phyloP scores from a whole-genome alignment of 2,797 vertebrate genomes.

The Urosaurus nigricauda region DNA sequence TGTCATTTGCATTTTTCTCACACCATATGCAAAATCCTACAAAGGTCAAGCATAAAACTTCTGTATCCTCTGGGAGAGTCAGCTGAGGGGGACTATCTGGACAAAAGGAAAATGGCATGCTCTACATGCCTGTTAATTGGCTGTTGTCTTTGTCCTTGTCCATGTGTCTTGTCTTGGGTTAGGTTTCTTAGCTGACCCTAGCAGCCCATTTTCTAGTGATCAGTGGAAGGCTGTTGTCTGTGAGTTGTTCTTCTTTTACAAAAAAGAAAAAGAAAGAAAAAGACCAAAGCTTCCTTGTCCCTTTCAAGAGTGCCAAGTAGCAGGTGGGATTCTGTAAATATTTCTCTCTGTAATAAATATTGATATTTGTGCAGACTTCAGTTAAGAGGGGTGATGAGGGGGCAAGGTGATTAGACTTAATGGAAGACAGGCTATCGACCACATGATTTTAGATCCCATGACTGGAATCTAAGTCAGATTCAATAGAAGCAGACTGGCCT shows the following conservation, averaged over 20 bases:
- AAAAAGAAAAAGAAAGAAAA: slow-evolving; percentile 43
- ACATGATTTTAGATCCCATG: neutral
- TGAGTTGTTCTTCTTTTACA: slow-evolving; percentile 64
- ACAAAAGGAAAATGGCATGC: slow-evolving; percentile 35
- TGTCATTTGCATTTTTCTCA: slow-evolving; percentile 24
- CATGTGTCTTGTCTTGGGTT: slow-evolving; percentile 34
- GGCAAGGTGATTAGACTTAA: slow-evolving; percentile 33
- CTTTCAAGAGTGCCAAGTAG: slow-evolving; percentile 64
- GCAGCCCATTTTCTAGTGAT: slow-evolving; percentile 24
- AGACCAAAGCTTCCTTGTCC: slow-evolving; percentile 74
- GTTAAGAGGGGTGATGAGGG: slow-evolving; percentile 48
- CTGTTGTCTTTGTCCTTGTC: slow-evolving; percentile 60
- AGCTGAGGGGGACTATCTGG: slow-evolving; percentile 40
- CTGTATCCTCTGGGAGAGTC: slow-evolving; percentile 30
- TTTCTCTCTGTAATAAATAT: slow-evolving; percentile 67
- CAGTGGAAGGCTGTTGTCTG: slow-evolving; percentile 59
- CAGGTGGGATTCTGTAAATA: slow-evolving; percentile 72
- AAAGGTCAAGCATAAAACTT: slow-evolving; percentile 14
- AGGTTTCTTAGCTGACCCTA: slow-evolving; percentile 51
- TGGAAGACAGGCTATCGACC: slow-evolving; percentile 37
- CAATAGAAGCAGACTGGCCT: neutral
- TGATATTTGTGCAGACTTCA: slow-evolving; percentile 53
- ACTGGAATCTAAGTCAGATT: slow-evolving; percentile 18
- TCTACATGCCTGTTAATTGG: neutral
- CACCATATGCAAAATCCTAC: neutral